Evolutionary conservation across 1,140 invertebrate species (phyloP), one percentile per base, ranked within the genome.

Genomic region (Dinothrombium tinctorium): DNA sequence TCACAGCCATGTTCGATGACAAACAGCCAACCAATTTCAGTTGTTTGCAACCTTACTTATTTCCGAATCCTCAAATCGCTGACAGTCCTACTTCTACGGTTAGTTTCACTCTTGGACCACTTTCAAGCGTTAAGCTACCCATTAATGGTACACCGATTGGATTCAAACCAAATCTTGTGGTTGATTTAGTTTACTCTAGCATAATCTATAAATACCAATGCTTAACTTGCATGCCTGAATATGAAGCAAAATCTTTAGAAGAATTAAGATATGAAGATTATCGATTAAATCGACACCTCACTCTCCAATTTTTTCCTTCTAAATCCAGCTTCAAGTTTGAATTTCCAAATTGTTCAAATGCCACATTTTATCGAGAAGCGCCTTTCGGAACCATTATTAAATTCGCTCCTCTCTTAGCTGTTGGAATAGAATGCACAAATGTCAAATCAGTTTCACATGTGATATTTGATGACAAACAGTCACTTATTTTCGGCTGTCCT

Each of bases 141-240:
- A 14, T 32, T 32, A 17, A 17, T 4, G 80, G 80, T 2, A 81
- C 80, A 0, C 71, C 71, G 0, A 62, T 76, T 21, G 90, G 90
- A 56, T 95, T 87, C 56, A 72, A 68, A 48, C 74, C 84, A 0
- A 69, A 81, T 0, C 72, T 71, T 33, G 84, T 83, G 8, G 9
- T 14, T n/a, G 87, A 94, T 54, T 80, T 83, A 1, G 76, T 94
- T 63, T 67, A 73, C 2, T 70, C 71, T 48, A 83, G 64, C 42
- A 84, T 96, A 46, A 76, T 69, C 42, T 94, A 82, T 2, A 71
- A 78, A 50, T 83, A 92, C 57, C 80, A 90, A 55, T 90, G 84
- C 54, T 94, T 95, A 29, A 87, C 82, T 4, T 81, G 77, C 44
- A 95, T 94, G 89, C 90, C 94, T 62, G 86, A 95, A 53, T 95